Base-by-base conservation (phyloP, 2,113 vertebrate species). In the Apteryx owenii region DNA sequence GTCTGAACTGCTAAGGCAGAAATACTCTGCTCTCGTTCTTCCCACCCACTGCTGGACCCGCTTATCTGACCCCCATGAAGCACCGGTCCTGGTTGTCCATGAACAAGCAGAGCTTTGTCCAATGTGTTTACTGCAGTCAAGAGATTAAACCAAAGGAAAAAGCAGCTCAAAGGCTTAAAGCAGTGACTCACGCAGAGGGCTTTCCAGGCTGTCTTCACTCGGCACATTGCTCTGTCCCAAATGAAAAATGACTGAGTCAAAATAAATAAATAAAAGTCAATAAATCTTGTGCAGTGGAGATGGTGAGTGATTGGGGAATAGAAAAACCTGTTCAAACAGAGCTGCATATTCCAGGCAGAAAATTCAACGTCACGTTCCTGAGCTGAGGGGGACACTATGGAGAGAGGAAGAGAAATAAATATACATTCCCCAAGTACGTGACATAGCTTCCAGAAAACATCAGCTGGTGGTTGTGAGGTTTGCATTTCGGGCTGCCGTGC, bases 211-310 rank as follows among this genome's bases (percentile, higher is more conserved):
- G 69, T 75, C 97, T 84, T 94, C 97, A 69, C 94, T 94, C 91
- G 5, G 90, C 95, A 87, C 92, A 60, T 85, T 23, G 85, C 93
- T 72, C 81, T 19, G 71, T 85, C 96, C 95, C 94, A 83, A n/a
- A 86, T 96, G 97, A 94, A 91, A 95, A 95, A 96, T 88, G 86
- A 62, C 36, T 7, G 26, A 80, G 90, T 71, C 70, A 73, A 97
- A 96, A 97, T 96, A 97, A 97, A 97, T 95, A 98, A 98, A 98
- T 89, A 97, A 82, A 96, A 87, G 95, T 91, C 97, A 94, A 95
- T 96, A 95, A 94, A 97, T 97, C 87, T 90, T 40, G 1, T 7
- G 25, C 83, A 33, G 90, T 1, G 4, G 89, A 72, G 93, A 89
- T 93, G 97, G 81, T 96, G 97, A 97, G 96, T 96, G 97, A 97